Evolutionary conservation across 2,113 vertebrate species (phyloP).

Genomic region (Ophiodon elongatus): DNA sequence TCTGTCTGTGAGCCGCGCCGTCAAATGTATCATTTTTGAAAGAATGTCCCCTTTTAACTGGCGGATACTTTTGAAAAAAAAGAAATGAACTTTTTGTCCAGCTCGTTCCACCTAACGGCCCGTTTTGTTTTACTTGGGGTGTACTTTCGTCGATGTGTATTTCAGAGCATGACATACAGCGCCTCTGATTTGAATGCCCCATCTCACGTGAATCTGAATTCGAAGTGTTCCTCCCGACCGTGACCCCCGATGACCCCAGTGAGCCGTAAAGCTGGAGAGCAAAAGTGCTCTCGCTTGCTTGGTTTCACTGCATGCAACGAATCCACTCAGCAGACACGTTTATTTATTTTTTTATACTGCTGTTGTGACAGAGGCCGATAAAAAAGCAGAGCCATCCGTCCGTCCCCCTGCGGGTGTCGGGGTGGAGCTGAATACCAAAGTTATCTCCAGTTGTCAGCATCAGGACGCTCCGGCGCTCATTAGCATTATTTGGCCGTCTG

Average conservation of each 20-base stretch:
- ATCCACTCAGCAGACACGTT: constrained; percentile 6
- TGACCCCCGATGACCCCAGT: constrained; percentile 1
- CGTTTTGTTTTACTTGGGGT: not conserved
- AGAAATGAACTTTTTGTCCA: not conserved
- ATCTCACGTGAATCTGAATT: constrained; percentile 8
- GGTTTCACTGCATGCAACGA: constrained; percentile 25
- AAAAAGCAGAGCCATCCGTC: constrained; percentile 35
- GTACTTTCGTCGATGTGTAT: not conserved
- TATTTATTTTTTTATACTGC: not conserved
- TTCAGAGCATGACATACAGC: not conserved
- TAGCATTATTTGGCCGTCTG: constrained; percentile 70
- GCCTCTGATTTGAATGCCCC: not conserved
- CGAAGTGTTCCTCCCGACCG: not conserved
- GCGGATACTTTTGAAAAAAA: not conserved
- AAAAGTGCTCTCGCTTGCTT: constrained; percentile 32
- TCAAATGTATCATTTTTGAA: not conserved
- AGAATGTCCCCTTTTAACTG: not conserved
- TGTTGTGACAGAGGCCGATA: constrained; percentile 31
- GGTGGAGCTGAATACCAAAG: constrained; percentile 46
- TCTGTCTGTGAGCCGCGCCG: not conserved
- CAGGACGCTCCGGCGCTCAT: constrained; percentile 59
- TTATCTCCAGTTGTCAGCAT: constrained; percentile 60
- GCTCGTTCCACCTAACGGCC: not conserved
- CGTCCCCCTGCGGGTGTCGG: constrained; percentile 21
- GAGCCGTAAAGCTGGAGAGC: constrained; percentile 11